These are phyloP conservation scores for Cylindroiulus punctatus DNA, from an alignment of 2,888 invertebrate genomes.

Conservation along the genomic window DNA sequence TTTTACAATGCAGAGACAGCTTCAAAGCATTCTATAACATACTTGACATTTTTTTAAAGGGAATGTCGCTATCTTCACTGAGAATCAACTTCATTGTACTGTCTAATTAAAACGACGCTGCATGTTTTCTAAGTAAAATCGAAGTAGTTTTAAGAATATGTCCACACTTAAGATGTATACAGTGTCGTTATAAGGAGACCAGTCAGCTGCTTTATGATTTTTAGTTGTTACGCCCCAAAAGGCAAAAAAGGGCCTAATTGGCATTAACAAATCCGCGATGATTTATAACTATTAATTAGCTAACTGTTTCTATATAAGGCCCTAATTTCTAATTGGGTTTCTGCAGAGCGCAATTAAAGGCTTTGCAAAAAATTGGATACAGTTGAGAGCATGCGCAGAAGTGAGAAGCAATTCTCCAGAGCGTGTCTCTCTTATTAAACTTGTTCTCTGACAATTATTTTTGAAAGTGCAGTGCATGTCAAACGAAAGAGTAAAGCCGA, in stretches of 20 bases:
- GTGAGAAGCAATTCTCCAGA: background rate
- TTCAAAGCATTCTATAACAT: too few relatives aligned
- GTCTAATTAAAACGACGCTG: background rate
- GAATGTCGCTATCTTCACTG: background rate
- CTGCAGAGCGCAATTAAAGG: background rate
- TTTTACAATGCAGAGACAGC: too few relatives aligned
- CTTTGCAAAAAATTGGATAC: constrained; percentile 16
- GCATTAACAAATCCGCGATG: background rate
- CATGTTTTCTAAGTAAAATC: background rate
- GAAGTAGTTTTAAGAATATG: background rate
- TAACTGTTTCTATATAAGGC: background rate
- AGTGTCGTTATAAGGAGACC: background rate
- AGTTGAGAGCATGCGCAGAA: background rate
- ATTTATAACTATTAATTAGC: constrained; percentile 34
- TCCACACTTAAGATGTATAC: background rate
- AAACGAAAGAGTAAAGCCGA: background rate
- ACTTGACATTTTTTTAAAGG: too few relatives aligned
- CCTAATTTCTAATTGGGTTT: constrained; percentile 26
- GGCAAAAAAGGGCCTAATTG: background rate
- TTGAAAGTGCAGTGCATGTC: constrained; percentile 23
- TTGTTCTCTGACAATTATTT: constrained; percentile 21
- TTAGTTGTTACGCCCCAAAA: background rate
- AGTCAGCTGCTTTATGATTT: background rate
- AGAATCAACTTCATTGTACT: background rate
- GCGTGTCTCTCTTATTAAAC: constrained; percentile 36